Base-by-base conservation (phyloP, 64 coral and sea anemone species). In the Stylophora pistillata region DNA sequence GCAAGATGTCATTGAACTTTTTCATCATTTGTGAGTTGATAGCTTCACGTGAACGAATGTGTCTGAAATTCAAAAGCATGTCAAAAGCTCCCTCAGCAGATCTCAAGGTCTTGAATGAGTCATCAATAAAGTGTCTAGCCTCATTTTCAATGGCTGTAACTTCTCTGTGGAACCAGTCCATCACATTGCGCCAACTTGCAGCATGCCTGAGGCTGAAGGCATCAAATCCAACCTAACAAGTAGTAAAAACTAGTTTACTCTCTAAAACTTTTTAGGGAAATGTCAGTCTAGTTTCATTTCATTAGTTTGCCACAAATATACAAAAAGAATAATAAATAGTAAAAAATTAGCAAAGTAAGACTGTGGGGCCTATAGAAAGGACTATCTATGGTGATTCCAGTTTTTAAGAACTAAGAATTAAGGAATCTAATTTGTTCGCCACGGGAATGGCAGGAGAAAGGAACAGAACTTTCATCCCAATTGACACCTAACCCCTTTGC, bases 11-110 rank as follows among this genome's bases (percentile, higher is more conserved):
- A 64, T 98, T 98, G 55, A 98, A 98, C 66, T 98, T 98, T 64
- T 95, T 98, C 96, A 98, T 98, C 96, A 98, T 98, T 72, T 98
- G 96, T 34, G 96, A 98, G 88, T 98, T 98, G 33, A 98, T 98
- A 18, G 96, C 93, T 62, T 98, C 96, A 62, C 96, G 89, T 28
- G 96, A 98, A 62, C 96, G 80, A 29, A 98, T 98, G 66, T 98
- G 96, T 90, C 92, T 92, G 62, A 98, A 98, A 73, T 98, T 98
- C 32, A 95, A 78, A 30, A 98, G 72, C 96, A 98, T 98, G 52
- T 98, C 96, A 91, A 98, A 98, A 25, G 96, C 96, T 58, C 96
- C 96, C 74, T 98, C 96, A 10, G 96, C 96, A 61, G 96, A 98
- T 30, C 96, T 84, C 32, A 98, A 76, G 10, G 86, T 95, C 87